Evolutionary conservation across 2,113 vertebrate species (phyloP), one percentile per base, ranked within the genome.

Genomic region (Caranx melampygus): DNA sequence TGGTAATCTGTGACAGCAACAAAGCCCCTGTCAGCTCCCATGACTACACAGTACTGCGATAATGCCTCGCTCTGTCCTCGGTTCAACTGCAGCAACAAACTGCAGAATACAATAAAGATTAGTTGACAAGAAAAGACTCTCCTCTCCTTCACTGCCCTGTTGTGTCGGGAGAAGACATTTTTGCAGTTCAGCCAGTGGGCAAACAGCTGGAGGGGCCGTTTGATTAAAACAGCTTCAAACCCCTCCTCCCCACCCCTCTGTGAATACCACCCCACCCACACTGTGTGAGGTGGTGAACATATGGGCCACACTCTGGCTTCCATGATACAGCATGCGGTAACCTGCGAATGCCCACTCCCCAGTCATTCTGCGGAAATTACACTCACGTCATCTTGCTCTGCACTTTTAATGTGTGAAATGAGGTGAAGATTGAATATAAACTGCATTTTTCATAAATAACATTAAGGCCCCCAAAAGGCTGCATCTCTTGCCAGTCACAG

Each of bases 151-250:
- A 49, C n/a, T n/a, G 37, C 47, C 4, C 10, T 57, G 54, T 72
- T 34, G 51, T 35, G 66, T 71, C 21, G 6, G 55, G 34, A 12
- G 67, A 78, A 73, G 62, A 77, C 62, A 35, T 69, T 68, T 68
- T 54, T 44, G 47, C 67, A 72, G 55, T 73, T 83, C 79, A 82
- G 71, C 76, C 72, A 79, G 85, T 84, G 86, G 82, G 64, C 58
- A 84, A 84, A 74, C 82, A 88, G 79, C 88, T 90, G 87, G 85
- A 84, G 78, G 71, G 52, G 55, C 55, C 63, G 73, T 89, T 92
- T 90, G 83, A 92, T 85, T 82, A 76, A 89, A 76, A 72, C 69
- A 44, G 57, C 75, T 60, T 63, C 66, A 81, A 18, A 12, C 70
- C 5, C 54, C 60, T 57, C 18, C 34, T 55, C 47, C 59, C 42